Percentiles rank a stretch among this genome's conserved stretches.
Conservation (phyloP, 1,140 invertebrate genomes). For the Heliconius nattereri region DNA sequence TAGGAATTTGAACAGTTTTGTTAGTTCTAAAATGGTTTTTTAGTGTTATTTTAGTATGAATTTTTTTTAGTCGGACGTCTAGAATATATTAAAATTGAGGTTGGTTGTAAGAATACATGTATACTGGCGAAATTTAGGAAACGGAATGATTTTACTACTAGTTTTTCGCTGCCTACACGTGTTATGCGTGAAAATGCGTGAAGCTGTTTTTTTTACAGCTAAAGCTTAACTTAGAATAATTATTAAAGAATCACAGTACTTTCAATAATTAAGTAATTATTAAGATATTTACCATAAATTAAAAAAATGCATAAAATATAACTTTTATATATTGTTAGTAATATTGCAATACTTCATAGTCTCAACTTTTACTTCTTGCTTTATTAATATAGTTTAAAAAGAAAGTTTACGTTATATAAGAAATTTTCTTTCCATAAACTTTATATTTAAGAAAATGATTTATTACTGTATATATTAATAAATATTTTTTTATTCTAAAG, state of each 20-base stretch:
- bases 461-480: not conserved
- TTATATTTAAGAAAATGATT: constrained; percentile 3
- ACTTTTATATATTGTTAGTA: constrained; percentile 10
- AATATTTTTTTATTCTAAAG: too few relatives aligned
- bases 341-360: constrained; percentile 7
- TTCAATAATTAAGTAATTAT: not conserved
- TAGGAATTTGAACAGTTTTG: not conserved
- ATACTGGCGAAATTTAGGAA: too few relatives aligned
- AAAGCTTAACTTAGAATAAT: too few relatives aligned
- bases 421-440: not conserved
- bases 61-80: too few relatives aligned
- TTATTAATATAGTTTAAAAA: constrained; percentile 16
- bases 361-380: constrained; percentile 1
- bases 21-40: not conserved
- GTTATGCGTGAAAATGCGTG: too few relatives aligned
- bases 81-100: too few relatives aligned
- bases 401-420: constrained; percentile 9
- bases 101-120: too few relatives aligned
- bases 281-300: not conserved
- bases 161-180: too few relatives aligned
- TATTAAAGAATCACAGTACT: not conserved
- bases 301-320: not conserved
- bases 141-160: too few relatives aligned
- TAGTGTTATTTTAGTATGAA: too few relatives aligned
- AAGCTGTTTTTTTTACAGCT: too few relatives aligned